Evolutionary conservation across 1,140 invertebrate species (phyloP), one percentile per base, ranked within the genome.

Genomic region (Zaprionus gabonicus): DNA sequence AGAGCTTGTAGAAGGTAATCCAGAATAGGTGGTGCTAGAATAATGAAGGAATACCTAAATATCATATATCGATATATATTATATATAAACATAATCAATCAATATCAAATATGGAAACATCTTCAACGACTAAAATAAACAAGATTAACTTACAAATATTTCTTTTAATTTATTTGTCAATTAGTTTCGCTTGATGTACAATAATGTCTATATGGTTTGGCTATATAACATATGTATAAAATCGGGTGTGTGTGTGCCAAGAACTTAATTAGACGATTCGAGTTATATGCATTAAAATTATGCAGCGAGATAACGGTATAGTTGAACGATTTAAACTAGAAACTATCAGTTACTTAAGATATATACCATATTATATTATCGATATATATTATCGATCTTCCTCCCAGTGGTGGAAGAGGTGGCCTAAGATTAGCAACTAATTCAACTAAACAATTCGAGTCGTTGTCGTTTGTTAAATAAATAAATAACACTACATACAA

Each of bases 271-370:
- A 51, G 3, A 13, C 12, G 20, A 51, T 51, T 13, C 7, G 4
- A 12, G 23, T 51, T 20, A n/a, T 27, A 41, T 36, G 25, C 56
- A 9, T 36, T 75, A 71, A 34, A 60, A 53, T 34, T 71, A 75
- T 58, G 68, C 72, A 64, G 72, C 72, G 68, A 71, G 59, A 58
- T 71, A 75, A 71, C 44, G 68, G 63, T 70, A 75, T 75, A 75
- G 72, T 71, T 75, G 68, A 75, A 75, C 72, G 31, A 71, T 59
- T 71, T 71, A 71, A 7, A 56, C 13, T n/a, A n/a, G 13, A 56
- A n/a, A 9, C 23, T 28, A 27, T 12, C 10, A 55, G 10, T 55
- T 25, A 55, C 31, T 66, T 66, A 44, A 9, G 53, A 46, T 23
- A 17, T 68, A 57, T 27, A 27, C 25, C 34, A 13, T 55, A 36